Percentiles rank a stretch among this genome's conserved stretches.
phyloP scores from a whole-genome alignment of 2,797 vertebrate genomes.

The Spizella passerina region DNA sequence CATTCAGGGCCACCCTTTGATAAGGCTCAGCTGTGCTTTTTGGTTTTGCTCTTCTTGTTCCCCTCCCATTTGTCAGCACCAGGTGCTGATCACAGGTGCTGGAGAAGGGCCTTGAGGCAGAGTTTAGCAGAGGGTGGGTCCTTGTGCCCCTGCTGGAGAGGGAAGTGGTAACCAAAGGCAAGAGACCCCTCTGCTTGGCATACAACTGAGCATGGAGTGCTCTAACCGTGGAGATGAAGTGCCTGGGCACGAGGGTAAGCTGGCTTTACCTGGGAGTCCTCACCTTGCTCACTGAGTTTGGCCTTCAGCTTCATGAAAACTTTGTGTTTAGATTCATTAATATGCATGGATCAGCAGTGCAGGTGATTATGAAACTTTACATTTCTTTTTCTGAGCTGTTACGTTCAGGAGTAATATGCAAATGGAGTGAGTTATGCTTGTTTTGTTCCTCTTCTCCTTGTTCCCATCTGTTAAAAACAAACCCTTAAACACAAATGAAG shows the following conservation, averaged over 20 bases:
- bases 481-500: background rate
- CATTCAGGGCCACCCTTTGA: background rate
- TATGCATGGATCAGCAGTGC: background rate
- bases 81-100: background rate
- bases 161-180: background rate
- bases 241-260: fast-evolving
- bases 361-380: background rate
- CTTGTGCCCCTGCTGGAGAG: background rate
- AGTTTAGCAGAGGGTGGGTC: background rate
- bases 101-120: background rate
- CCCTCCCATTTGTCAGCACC: background rate
- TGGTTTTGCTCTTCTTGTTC: background rate
- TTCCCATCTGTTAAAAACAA: conserved; percentile 27
- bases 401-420: background rate
- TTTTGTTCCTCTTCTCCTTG: background rate
- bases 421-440: background rate
- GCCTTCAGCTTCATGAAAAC: background rate
- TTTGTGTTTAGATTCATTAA: background rate
- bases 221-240: background rate
- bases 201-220: background rate
- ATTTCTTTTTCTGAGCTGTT: background rate
- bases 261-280: background rate
- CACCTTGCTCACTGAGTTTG: background rate
- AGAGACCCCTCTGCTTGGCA: background rate
- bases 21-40: background rate